A percentile compares a stretch with the other conserved stretches of the same genome.
Evolutionary conservation across 1,140 invertebrate species (phyloP).

Genomic region (Leptinotarsa undecemlineata): DNA sequence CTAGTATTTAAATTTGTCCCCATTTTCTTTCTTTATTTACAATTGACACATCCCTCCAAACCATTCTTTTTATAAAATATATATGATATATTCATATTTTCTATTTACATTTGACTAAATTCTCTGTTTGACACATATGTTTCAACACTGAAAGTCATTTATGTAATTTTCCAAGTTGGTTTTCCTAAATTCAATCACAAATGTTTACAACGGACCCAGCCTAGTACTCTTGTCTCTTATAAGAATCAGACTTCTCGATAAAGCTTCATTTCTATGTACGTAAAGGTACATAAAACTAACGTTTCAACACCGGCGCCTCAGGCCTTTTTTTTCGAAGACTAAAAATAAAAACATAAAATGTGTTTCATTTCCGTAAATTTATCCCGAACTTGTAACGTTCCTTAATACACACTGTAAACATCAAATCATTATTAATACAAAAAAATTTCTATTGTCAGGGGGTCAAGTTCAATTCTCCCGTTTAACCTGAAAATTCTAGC

Average conservation of each 20-base stretch:
- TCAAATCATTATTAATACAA: too few relatives aligned
- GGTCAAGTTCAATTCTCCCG: too few relatives aligned
- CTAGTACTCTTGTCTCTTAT: not conserved
- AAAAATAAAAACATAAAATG: slow-evolving; percentile 31
- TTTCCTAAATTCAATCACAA: not conserved
- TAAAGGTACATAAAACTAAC: slow-evolving; percentile 11
- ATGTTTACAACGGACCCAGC: not conserved
- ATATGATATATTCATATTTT: too few relatives aligned
- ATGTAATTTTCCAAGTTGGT: not conserved
- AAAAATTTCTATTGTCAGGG: too few relatives aligned
- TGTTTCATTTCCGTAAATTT: slow-evolving; percentile 8
- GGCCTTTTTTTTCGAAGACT: slow-evolving; percentile 32
- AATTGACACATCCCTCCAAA: not conserved
- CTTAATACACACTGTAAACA: not conserved
- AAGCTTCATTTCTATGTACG: slow-evolving; percentile 26
- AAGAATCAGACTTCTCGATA: slow-evolving; percentile 25
- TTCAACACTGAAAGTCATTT: too few relatives aligned
- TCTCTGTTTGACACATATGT: not conserved
- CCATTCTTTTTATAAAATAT: not conserved
- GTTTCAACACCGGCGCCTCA: slow-evolving; percentile 1
- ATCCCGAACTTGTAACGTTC: slow-evolving; percentile 1
- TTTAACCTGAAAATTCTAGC: too few relatives aligned
- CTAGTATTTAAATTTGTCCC: too few relatives aligned
- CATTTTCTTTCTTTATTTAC: not conserved
- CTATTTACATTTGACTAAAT: too few relatives aligned